Percentiles rank a stretch among this genome's conserved stretches.
Evolutionary conservation across 1,140 invertebrate species (phyloP).

Genomic region (Nylanderia fulva): DNA sequence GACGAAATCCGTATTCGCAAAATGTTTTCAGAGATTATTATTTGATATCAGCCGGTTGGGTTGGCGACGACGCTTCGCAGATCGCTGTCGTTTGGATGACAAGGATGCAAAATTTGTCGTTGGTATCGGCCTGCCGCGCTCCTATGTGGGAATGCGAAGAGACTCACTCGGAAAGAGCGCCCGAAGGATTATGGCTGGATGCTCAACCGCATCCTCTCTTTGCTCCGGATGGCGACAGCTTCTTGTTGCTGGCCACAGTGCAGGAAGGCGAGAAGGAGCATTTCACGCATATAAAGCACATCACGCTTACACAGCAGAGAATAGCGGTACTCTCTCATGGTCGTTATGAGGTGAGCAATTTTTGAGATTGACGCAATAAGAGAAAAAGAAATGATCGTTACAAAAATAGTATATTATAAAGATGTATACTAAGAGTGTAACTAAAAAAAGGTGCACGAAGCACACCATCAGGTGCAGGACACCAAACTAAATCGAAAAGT

Average conservation of each 20-base stretch:
- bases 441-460: too few species aligned
- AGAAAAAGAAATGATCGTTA: neutral
- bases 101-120: slow-evolving; percentile 94
- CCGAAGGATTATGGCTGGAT: slow-evolving; percentile 94
- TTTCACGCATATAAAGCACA: slow-evolving; percentile 95
- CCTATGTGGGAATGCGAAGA: slow-evolving; percentile 94
- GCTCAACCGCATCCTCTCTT: slow-evolving; percentile 94
- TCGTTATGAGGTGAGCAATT: slow-evolving; percentile 90
- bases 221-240: slow-evolving; percentile 93
- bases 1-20: neutral
- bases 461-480: too few species aligned
- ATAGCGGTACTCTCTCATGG: slow-evolving; percentile 95
- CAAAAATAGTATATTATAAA: neutral
- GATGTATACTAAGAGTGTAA: too few species aligned
- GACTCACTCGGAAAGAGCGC: slow-evolving; percentile 92
- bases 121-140: slow-evolving; percentile 92
- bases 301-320: slow-evolving; percentile 92
- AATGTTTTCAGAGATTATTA: slow-evolving; percentile 93
- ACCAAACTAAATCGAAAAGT: too few species aligned
- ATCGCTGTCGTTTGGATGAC: slow-evolving; percentile 96
- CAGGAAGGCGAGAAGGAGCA: slow-evolving; percentile 93
- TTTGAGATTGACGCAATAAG: neutral
- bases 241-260: slow-evolving; percentile 93
- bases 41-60: slow-evolving; percentile 95
- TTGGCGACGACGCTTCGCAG: slow-evolving; percentile 90